Evolutionary conservation across 2,888 invertebrate genomes (phyloP), one percentile per base, ranked within the genome.

Genomic region (Nowickia ferox): DNA sequence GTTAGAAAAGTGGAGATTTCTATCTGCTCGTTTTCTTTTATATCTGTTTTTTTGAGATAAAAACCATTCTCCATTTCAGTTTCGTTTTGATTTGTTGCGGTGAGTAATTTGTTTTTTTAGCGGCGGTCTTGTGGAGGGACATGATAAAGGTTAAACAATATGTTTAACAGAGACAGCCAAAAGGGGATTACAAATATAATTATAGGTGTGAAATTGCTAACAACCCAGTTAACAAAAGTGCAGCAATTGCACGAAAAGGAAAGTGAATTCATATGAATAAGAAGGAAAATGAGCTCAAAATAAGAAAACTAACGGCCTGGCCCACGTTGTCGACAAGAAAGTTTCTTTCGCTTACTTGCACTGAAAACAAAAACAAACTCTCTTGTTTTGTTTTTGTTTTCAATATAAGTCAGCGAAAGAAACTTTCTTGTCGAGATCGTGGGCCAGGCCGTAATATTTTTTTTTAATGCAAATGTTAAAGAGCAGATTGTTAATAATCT

Each of bases 71-170:
- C n/a, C 44, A 46, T 30, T 61, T 68, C 30, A 61, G 51, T 61
- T 71, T n/a, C 42, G 72, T 72, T 68, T 78, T 78, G 72, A 84
- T 84, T 78, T 84, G 83, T 84, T 84, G 78, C 57, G 83, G 65
- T 71, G 57, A 51, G 59, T 61, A 84, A 84, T 72, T 66, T 78
- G 66, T 30, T 76, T 44, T 22, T 71, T 63, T 46, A 40, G 46
- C 44, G 42, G 22, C 38, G 53, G 65, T 66, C 65, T 38, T 9
- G 66, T 30, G 53, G 40, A 66, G 61, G 72, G 72, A 66, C 59
- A 72, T 22, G 22, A 22, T 53, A 51, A 69, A 78, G 77, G 72
- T 78, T 78, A 59, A 68, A 48, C 17, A 2, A 10, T 42, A 71
- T 71, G 13, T 17, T 38, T 44, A 11, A 15, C 13, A 15, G 19